Conservation (phyloP, 2,797 vertebrate genomes). For the Spea hammondii region DNA sequence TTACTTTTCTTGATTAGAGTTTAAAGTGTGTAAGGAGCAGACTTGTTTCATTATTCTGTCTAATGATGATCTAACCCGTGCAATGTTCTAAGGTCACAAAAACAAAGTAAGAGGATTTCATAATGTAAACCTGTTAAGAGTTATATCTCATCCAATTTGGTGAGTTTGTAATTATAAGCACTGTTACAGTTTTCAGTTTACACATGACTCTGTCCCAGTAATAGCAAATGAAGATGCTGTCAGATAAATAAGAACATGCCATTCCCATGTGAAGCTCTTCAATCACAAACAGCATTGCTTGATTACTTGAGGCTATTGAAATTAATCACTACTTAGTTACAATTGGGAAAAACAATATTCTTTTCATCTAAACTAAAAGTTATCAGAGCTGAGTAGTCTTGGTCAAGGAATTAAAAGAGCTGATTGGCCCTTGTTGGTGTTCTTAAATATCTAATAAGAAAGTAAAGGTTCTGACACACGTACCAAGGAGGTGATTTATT, state of each 20-base stretch:
- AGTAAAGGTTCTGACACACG: too few species aligned
- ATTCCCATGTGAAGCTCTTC: slow-evolving; percentile 38
- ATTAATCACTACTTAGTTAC: slow-evolving; percentile 20
- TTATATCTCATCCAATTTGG: slow-evolving; percentile 50
- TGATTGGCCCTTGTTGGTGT: too few species aligned
- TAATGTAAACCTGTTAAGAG: slow-evolving; percentile 50
- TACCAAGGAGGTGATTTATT: too few species aligned
- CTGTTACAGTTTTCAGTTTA: slow-evolving; percentile 30
- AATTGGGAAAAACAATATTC: neutral
- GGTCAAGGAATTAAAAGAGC: too few species aligned
- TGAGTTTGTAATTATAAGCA: slow-evolving; percentile 45
- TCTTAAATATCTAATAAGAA: too few species aligned
- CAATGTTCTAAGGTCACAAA: slow-evolving; percentile 50
- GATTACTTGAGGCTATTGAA: slow-evolving; percentile 39
- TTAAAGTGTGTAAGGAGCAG: slow-evolving; percentile 46
- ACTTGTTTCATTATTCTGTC: slow-evolving; percentile 50
- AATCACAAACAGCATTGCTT: slow-evolving; percentile 43
- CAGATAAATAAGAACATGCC: slow-evolving; percentile 18
- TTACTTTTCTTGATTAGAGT: slow-evolving; percentile 53
- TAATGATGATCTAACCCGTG: slow-evolving; percentile 49
- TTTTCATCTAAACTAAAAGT: neutral
- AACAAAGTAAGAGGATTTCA: slow-evolving; percentile 48
- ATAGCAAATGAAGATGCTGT: slow-evolving; percentile 32
- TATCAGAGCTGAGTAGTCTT: too few species aligned
- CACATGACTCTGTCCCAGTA: slow-evolving; percentile 31